phyloP scores from a whole-genome alignment of 2,888 invertebrate species.

The Parnassius smintheus region DNA sequence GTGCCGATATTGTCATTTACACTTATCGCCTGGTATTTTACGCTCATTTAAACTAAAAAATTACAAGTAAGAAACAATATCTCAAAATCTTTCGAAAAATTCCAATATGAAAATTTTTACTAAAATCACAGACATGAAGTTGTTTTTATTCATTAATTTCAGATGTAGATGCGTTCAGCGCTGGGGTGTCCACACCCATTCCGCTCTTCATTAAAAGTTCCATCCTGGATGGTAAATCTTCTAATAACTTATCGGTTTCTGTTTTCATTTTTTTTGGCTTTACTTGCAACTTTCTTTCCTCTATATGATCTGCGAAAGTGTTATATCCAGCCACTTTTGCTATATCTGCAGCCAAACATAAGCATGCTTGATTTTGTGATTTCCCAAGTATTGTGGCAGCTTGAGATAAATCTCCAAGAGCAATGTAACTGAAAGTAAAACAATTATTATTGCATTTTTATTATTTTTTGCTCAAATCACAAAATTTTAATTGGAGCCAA shows the following conservation, averaged over 20 bases:
- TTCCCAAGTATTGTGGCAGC: constrained; percentile 83
- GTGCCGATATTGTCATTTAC: too few species aligned
- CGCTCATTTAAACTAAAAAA: too few species aligned
- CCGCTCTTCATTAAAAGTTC: constrained; percentile 45
- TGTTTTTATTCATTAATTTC: background rate
- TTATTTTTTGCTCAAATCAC: too few species aligned
- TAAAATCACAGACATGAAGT: background rate
- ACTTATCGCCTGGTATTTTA: too few species aligned
- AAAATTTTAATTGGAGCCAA: background rate
- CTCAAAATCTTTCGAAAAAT: background rate
- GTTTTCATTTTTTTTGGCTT: constrained; percentile 30
- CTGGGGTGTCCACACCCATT: constrained; percentile 1
- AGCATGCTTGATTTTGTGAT: constrained; percentile 70
- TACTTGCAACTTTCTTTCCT: constrained; percentile 41
- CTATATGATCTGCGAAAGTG: constrained; percentile 57
- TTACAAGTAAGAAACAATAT: background rate
- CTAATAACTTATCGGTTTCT: constrained; percentile 30
- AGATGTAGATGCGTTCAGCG: background rate
- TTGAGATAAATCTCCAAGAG: constrained; percentile 79
- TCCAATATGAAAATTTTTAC: background rate
- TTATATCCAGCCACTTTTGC: constrained; percentile 74
- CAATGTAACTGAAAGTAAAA: constrained; percentile 76
- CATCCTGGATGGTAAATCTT: constrained; percentile 37
- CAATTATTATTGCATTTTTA: background rate
- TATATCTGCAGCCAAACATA: constrained; percentile 82